Evolutionary conservation across 2,888 invertebrate species (phyloP).

Genomic region (Pristionchus arcanus): DNA sequence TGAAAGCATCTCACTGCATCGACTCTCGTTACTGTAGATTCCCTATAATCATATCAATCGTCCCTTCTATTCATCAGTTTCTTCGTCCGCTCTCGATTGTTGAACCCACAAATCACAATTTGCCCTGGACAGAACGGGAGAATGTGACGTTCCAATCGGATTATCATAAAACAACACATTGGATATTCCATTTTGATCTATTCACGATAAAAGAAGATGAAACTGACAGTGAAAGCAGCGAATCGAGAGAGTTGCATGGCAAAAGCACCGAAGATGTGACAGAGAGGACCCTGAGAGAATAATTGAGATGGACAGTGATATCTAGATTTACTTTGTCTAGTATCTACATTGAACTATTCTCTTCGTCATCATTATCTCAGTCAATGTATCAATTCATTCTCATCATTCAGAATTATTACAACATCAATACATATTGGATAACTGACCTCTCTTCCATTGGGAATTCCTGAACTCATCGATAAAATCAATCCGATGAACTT

Average conservation of each 20-base stretch:
- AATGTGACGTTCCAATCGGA: conserved; percentile 12
- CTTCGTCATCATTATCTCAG: not conserved
- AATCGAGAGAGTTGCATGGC: conserved; percentile 34
- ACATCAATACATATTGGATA: not conserved
- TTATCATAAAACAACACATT: not conserved
- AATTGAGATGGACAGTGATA: too few species aligned
- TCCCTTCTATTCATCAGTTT: too few species aligned
- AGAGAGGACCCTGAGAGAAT: not conserved
- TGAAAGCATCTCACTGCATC: conserved; percentile 34
- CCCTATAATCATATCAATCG: not conserved
- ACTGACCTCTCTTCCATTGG: conserved; percentile 43
- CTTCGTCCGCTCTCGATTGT: too few species aligned
- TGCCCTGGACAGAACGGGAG: not conserved
- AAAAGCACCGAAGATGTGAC: conserved; percentile 32
- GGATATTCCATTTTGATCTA: too few species aligned
- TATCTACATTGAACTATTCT: too few species aligned
- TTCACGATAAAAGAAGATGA: not conserved
- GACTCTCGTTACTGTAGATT: conserved; percentile 44
- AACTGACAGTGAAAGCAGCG: conserved; percentile 16
- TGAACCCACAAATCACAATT: too few species aligned
- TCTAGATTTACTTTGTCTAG: too few species aligned
- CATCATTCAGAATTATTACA: not conserved
- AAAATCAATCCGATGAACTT: conserved; percentile 31
- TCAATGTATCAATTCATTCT: not conserved
- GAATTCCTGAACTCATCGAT: conserved; percentile 45